Conservation (phyloP, 2,888 invertebrate genomes). For the Cremastinae sp. region DNA sequence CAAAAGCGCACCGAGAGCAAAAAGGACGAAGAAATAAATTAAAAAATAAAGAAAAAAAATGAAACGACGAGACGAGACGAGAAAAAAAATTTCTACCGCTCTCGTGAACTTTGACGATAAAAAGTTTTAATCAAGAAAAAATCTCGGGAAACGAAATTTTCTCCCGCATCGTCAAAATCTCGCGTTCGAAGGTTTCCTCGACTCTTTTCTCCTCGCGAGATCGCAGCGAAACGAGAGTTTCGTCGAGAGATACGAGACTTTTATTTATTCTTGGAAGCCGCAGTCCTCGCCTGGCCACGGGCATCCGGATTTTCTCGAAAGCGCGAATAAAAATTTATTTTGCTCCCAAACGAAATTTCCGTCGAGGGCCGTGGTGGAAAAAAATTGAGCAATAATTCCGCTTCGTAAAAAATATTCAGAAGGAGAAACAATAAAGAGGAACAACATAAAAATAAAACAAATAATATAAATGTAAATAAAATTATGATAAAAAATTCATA, state of each 20-base stretch:
- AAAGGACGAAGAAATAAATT: not conserved
- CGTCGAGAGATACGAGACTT: conserved; percentile 29
- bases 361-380: not conserved
- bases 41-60: not conserved
- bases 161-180: not conserved
- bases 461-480: no score
- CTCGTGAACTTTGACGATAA: no score
- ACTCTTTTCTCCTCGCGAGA: not conserved
- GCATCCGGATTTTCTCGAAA: conserved; percentile 36
- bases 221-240: conserved; percentile 8
- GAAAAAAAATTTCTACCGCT: no score
- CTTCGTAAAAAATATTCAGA: no score
- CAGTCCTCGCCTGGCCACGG: not conserved
- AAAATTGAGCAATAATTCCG: not conserved
- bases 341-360: not conserved
- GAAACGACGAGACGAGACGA: no score
- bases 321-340: conserved; percentile 6
- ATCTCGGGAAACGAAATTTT: no score
- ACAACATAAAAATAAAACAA: no score
- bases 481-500: no score
- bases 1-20: not conserved
- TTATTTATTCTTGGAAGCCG: conserved; percentile 42
- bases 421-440: no score
- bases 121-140: no score
- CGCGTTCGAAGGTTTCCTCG: not conserved